These are phyloP conservation scores for Australoheros scitulus DNA, from an alignment of 2,113 vertebrate genomes.

Conservation along the genomic window DNA sequence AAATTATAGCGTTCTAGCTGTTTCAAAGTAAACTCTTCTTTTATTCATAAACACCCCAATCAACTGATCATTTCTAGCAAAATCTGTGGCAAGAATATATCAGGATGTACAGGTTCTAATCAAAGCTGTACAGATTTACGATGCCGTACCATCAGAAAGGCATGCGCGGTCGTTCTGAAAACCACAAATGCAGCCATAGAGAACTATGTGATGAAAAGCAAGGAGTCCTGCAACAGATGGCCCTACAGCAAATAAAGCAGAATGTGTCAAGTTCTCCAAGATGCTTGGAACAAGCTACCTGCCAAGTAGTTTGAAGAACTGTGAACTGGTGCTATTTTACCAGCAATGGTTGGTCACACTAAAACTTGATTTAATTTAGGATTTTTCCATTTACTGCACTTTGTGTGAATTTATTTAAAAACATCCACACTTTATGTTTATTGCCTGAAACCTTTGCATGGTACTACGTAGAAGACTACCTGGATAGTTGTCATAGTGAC, in stretches of 20 bases:
- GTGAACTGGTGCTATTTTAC: background rate
- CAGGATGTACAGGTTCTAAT: background rate
- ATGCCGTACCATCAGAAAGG: background rate
- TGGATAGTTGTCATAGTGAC: slow-evolving; percentile 18
- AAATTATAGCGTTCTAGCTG: background rate
- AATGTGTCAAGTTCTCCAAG: background rate
- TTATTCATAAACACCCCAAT: background rate
- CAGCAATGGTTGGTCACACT: too few species aligned
- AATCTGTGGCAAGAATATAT: background rate
- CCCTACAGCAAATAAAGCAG: background rate
- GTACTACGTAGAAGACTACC: background rate
- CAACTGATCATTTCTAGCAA: background rate
- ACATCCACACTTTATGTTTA: background rate
- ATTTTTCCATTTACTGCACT: background rate
- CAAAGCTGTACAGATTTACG: background rate
- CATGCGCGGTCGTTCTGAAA: background rate
- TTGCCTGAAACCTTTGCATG: background rate
- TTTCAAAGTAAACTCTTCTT: background rate
- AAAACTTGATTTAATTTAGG: background rate
- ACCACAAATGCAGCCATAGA: background rate
- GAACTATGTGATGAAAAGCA: background rate
- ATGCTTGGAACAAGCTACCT: background rate
- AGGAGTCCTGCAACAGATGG: background rate
- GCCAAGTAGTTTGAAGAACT: background rate
- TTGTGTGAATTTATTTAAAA: background rate